A percentile compares a stretch with the other conserved stretches of the same genome.
These are phyloP conservation scores for Lingula anatina DNA, from an alignment of 2,888 invertebrate genomes.

Conservation along the genomic window DNA sequence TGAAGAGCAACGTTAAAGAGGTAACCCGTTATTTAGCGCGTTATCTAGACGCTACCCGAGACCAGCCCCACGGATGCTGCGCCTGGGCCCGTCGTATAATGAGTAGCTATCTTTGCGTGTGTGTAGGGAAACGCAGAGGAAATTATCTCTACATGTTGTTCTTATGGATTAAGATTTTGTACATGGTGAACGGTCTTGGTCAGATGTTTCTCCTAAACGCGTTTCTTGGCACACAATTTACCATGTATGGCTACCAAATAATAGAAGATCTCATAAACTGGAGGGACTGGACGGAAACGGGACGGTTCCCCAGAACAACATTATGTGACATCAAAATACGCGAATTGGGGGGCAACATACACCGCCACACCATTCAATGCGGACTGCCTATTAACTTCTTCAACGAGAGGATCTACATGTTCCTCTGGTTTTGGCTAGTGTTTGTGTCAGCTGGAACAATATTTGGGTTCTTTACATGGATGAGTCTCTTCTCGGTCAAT, in stretches of 20 bases:
- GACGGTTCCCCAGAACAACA: conserved; percentile 47
- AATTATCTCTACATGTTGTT: conserved; percentile 54
- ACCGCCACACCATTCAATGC: too few relatives aligned
- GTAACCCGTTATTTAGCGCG: conserved; percentile 55
- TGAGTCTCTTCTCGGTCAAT: conserved; percentile 48
- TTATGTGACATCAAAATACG: conserved; percentile 50
- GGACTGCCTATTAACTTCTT: too few relatives aligned
- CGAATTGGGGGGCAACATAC: conserved; percentile 44
- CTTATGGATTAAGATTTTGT: conserved; percentile 49
- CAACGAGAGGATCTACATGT: conserved; percentile 52
- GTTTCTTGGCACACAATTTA: conserved; percentile 52
- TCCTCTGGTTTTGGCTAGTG: too few relatives aligned
- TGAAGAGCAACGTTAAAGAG: conserved; percentile 54
- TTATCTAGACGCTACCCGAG: conserved; percentile 49
- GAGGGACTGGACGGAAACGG: conserved; percentile 38
- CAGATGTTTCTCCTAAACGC: conserved; percentile 54
- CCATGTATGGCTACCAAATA: conserved; percentile 53
- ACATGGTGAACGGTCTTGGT: conserved; percentile 52
- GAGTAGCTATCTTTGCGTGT: conserved; percentile 39
- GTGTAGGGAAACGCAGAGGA: conserved; percentile 53
- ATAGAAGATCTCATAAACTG: conserved; percentile 52
- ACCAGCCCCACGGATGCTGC: conserved; percentile 40
- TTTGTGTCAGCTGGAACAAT: conserved; percentile 43
- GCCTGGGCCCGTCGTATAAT: conserved; percentile 37
- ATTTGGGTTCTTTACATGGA: conserved; percentile 41